Evolutionary conservation across 2,113 vertebrate genomes (phyloP), one percentile per base, ranked within the genome.

Genomic region (Vanacampus margaritifer): DNA sequence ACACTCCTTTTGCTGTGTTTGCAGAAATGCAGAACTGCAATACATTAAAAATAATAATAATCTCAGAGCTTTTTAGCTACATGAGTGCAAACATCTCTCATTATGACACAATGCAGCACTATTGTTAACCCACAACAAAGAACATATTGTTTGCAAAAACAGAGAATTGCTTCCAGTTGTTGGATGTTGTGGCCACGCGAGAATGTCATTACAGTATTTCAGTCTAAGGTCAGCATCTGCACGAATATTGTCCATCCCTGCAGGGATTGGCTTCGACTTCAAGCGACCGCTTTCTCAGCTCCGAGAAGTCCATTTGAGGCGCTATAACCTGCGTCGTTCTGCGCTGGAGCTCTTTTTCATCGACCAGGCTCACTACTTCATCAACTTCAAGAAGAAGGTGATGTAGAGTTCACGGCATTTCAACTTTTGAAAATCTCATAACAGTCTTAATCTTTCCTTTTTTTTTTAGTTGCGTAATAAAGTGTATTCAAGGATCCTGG

Each of bases 321-420:
- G 97, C 32, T 99, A 96, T 89, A 99, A 99, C 92, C 91, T 99
- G 76, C 94, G 96, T 32, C 92, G 97, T 1, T 99, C 97, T 0
- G 97, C 97, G 0, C 91, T 99, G 1, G 97, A 99, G 85, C 93
- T 99, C 21, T 99, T 99, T 92, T 99, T 99, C 88, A 97, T 98
- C 0, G 96, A 99, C 82, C 96, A 98, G 84, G 90, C 96, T 71
- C 98, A 98, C 86, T 98, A 97, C 88, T 99, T 99, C 85, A 93
- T 99, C 91, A 99, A 98, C 89, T 99, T 99, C 89, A 95, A 79
- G 0, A 93, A 95, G 78, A 95, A 95, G 94, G 95, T 92, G 72
- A 53, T 0, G 16, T 45, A 19, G 0, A 54, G 19, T 14, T 50
- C 16, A 21, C 23, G 51, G 51, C 12, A 24, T 14, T 57, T 26